Base-by-base conservation (phyloP, 2,797 vertebrate species). In the Dromococcyx pavoninus region DNA sequence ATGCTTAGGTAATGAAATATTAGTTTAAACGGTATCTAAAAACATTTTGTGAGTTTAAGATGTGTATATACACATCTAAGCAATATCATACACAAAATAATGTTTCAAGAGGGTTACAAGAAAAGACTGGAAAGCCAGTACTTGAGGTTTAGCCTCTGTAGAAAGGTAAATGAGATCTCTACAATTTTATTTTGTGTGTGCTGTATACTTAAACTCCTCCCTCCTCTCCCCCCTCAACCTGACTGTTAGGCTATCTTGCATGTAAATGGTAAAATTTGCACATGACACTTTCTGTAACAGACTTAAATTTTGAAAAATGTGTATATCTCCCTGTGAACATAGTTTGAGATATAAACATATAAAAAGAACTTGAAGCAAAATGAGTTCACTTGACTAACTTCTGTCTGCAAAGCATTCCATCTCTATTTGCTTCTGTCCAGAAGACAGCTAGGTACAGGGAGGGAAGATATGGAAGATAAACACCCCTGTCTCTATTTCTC, bases 381-480 rank as follows among this genome's bases (percentile, higher is more conserved):
- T 90, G 10, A 93, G 70, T 93, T 94, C 79, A 84, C 58, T 43
- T 81, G 76, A 57, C 76, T 91, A 57, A 37, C 39, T 87, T 90
- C 73, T 76, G 25, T 76, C 69, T 88, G 60, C n/a, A 94, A 94
- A 90, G 41, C 15, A 2, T 90, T 95, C 91, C 44, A 73, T 93
- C 91, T 96, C 58, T 79, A 90, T 96, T 96, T 90, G 41, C 37
- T 88, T 53, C 50, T 88, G 61, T 82, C 61, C 74, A 85, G 50
- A 87, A 76, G 76, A 87, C 77, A 88, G 74, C 76, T 94, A 61
- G 23, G 17, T 70, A 56, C 17, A 46, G 33, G 44, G 73, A 75
- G 37, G 67, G 86, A 94, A 96, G 94, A 96, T 87, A 82, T 37
- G 67, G 86, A 94, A 96, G 94, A 96, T 87, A 82, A 96, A 96